Evolutionary conservation across 2,113 vertebrate species (phyloP).

Genomic region (Quiscalus mexicanus): DNA sequence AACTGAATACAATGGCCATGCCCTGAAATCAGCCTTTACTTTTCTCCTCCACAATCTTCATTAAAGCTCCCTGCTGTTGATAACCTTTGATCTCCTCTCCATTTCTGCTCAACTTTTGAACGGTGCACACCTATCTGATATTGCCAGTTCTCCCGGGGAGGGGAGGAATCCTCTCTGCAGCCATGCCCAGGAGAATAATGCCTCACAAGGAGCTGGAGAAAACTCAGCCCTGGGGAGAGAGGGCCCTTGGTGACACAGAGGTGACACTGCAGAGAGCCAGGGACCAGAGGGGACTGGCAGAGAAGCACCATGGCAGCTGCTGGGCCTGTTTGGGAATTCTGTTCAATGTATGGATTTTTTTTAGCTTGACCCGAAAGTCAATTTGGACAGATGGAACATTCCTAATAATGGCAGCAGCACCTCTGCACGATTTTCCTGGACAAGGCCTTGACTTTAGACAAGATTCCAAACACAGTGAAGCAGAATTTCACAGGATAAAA

Average conservation of each 20-base stretch:
- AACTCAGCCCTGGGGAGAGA: not conserved
- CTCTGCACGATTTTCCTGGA: not conserved
- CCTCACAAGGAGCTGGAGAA: not conserved
- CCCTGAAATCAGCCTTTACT: slow-evolving; percentile 2
- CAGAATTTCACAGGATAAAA: not conserved
- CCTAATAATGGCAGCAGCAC: not conserved
- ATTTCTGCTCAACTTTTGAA: slow-evolving; percentile 14
- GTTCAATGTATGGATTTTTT: not conserved
- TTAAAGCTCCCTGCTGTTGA: not conserved
- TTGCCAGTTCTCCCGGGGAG: not conserved
- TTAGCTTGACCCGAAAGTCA: not conserved
- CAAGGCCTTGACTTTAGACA: not conserved
- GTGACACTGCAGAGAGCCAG: not conserved
- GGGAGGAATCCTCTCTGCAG: not conserved
- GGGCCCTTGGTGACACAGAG: not conserved
- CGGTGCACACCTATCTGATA: not conserved
- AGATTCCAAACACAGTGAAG: not conserved
- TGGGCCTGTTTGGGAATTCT: not conserved
- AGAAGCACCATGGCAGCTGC: rapidly evolving
- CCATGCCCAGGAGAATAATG: not conserved
- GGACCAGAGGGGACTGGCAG: not conserved
- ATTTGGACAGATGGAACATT: not conserved
- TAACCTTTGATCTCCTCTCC: slow-evolving; percentile 43
- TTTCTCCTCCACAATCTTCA: not conserved
- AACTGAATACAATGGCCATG: not conserved